These are phyloP conservation scores for Palythoa heliodiscus DNA, from an alignment of 92 coral and sea anemone genomes.

Conservation along the genomic window DNA sequence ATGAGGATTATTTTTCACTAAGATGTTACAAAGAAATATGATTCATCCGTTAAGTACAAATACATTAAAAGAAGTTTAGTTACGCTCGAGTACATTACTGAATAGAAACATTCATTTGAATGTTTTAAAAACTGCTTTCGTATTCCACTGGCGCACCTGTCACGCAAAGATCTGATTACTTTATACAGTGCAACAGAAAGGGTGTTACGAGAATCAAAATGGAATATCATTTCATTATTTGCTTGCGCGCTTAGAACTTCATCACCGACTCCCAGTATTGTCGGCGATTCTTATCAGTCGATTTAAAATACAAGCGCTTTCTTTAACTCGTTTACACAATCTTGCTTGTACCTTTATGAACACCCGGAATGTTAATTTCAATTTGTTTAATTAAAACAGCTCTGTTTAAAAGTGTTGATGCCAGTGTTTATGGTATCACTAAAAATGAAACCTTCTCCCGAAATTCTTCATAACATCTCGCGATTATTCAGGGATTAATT, in stretches of 20 bases:
- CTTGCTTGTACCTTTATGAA: conserved; percentile 18
- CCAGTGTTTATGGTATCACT: conserved; percentile 33
- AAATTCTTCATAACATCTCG: conserved; percentile 38
- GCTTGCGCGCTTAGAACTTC: conserved; percentile 1
- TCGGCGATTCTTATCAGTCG: neutral
- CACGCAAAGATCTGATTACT: conserved; percentile 34
- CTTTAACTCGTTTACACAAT: conserved; percentile 30
- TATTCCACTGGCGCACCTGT: conserved; percentile 32
- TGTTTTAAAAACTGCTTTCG: conserved; percentile 24
- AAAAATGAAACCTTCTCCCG: neutral
- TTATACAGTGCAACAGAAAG: neutral
- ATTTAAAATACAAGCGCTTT: neutral
- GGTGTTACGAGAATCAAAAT: neutral
- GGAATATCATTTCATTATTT: neutral
- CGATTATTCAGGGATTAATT: conserved; percentile 39
- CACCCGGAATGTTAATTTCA: conserved; percentile 16
- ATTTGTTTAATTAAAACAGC: conserved; percentile 39
- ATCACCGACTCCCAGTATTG: neutral
- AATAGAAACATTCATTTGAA: conserved; percentile 29
- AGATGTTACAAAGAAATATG: neutral
- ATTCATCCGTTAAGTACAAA: neutral
- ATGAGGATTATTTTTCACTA: neutral
- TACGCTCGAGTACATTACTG: conserved; percentile 44
- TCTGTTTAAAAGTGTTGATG: conserved; percentile 10
- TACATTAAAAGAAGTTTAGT: conserved; percentile 7